Conservation (phyloP, 2,113 vertebrate genomes). For the Eupsittula cactorum region DNA sequence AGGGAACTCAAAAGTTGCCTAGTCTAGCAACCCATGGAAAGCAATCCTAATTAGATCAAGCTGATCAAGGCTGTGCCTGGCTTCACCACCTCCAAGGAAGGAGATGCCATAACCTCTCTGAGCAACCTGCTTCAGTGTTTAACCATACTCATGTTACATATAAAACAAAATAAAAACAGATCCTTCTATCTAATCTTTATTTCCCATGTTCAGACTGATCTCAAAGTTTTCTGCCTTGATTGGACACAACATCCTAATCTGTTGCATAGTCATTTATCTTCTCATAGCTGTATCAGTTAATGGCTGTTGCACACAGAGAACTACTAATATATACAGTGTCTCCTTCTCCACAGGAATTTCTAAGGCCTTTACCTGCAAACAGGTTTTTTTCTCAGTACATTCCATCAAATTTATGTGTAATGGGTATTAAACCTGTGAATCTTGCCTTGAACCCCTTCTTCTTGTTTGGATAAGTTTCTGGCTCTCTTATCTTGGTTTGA, state of each 20-base stretch:
- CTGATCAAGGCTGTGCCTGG: background rate
- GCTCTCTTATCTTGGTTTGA: background rate
- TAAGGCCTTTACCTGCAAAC: background rate
- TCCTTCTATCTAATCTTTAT: background rate
- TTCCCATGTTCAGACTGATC: background rate
- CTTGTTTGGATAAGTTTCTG: background rate
- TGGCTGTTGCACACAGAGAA: background rate
- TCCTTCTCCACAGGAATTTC: background rate
- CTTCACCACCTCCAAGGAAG: background rate
- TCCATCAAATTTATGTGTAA: background rate
- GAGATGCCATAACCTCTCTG: background rate
- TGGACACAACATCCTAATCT: background rate
- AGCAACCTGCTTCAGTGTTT: background rate
- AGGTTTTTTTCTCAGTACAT: background rate
- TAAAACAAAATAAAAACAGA: background rate
- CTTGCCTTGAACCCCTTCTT: rapidly evolving
- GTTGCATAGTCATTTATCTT: background rate
- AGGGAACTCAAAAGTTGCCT: background rate
- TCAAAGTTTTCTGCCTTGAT: background rate
- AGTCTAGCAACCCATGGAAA: rapidly evolving
- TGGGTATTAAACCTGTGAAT: background rate
- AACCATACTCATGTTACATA: rapidly evolving
- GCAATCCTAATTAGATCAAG: background rate
- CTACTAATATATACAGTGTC: background rate
- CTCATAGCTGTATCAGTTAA: background rate